Conservation (phyloP, 2,797 vertebrate genomes). For the Craterocephalus amniculus region DNA sequence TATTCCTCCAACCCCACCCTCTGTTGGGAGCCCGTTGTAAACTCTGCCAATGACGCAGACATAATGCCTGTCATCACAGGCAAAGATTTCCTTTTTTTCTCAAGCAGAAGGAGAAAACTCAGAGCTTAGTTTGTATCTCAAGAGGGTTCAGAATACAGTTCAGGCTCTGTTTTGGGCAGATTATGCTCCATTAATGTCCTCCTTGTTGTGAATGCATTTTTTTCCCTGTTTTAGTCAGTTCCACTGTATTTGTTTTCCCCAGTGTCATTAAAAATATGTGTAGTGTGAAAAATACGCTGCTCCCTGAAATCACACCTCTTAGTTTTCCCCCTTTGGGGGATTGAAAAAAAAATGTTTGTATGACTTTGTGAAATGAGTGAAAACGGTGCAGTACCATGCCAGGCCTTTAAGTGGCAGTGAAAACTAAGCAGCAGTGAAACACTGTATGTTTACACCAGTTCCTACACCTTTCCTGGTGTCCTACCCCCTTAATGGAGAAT, state of each 20-base stretch:
- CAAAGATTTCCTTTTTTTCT: background rate
- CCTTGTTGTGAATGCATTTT: too few species aligned
- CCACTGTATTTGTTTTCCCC: background rate
- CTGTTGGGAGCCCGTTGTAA: background rate
- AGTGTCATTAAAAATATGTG: background rate
- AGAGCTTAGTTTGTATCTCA: background rate
- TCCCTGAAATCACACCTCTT: background rate
- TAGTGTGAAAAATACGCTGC: background rate
- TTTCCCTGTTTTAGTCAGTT: background rate
- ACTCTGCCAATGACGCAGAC: background rate
- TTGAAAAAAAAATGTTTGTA: too few species aligned
- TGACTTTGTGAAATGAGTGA: too few species aligned
- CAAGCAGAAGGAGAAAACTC: background rate
- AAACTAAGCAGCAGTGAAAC: too few species aligned
- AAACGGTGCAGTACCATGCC: too few species aligned
- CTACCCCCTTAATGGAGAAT: too few species aligned
- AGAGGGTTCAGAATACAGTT: background rate
- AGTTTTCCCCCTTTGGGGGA: too few species aligned
- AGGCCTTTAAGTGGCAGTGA: too few species aligned
- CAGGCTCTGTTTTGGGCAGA: background rate
- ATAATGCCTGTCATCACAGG: background rate
- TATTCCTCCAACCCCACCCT: background rate
- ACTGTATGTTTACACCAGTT: too few species aligned
- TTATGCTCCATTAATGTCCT: background rate
- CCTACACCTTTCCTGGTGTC: too few species aligned